Conservation (phyloP, 2,888 invertebrate species). For the Aleiodes leptofemur region DNA sequence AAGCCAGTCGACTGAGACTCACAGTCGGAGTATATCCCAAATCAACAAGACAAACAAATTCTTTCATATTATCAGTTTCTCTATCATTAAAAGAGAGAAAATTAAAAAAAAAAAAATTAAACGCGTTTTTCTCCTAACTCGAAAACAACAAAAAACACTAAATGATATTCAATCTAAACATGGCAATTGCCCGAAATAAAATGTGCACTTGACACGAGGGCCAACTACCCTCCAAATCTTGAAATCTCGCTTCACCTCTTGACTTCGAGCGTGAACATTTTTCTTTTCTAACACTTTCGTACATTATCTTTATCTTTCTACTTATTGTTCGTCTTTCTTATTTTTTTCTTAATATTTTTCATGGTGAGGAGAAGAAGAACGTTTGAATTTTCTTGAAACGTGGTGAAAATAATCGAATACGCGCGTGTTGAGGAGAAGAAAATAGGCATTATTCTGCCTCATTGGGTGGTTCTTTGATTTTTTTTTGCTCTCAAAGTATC, state of each 20-base stretch:
- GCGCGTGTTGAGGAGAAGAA: neutral
- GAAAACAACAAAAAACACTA: neutral
- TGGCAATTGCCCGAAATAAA: slow-evolving; percentile 16
- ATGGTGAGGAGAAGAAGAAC: too few relatives aligned
- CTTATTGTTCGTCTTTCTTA: too few relatives aligned
- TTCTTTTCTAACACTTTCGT: neutral
- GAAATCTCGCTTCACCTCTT: slow-evolving; percentile 40
- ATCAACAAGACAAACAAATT: neutral
- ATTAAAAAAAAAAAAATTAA: neutral
- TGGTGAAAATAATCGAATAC: neutral
- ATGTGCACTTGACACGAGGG: slow-evolving; percentile 39
- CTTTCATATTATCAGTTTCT: neutral
- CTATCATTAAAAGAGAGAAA: neutral
- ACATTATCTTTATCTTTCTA: too few relatives aligned
- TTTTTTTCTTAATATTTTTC: too few relatives aligned
- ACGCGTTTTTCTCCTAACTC: neutral
- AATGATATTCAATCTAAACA: slow-evolving; percentile 15
- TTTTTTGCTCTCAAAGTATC: too few relatives aligned
- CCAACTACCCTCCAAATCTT: slow-evolving; percentile 47
- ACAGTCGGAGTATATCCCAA: slow-evolving; percentile 3
- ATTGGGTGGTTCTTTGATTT: too few relatives aligned
- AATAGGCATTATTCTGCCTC: too few relatives aligned
- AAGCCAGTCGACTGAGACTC: slow-evolving; percentile 40
- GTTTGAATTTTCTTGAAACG: too few relatives aligned
- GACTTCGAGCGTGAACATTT: slow-evolving; percentile 31